phyloP scores from a whole-genome alignment of 1,140 invertebrate genomes.

The Stenopsyche tienmushanensis region DNA sequence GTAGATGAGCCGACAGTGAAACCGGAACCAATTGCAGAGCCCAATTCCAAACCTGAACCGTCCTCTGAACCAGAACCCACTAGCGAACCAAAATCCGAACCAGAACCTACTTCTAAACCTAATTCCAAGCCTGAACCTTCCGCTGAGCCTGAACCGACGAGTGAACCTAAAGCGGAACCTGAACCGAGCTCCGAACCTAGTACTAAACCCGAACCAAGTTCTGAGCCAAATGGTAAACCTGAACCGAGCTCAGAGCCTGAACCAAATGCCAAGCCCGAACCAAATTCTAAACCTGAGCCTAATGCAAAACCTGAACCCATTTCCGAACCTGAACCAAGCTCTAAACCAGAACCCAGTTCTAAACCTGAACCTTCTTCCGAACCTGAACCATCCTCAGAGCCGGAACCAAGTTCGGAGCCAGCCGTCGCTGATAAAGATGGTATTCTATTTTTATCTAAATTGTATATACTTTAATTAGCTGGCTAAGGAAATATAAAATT shows the following conservation, averaged over 20 bases:
- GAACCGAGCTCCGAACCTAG: conserved; percentile 51
- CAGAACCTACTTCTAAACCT: conserved; percentile 49
- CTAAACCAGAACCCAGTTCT: conserved; percentile 52
- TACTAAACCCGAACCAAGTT: conserved; percentile 48
- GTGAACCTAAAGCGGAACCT: conserved; percentile 49
- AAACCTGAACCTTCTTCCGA: conserved; percentile 50
- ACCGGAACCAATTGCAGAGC: conserved; percentile 43
- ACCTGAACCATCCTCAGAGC: conserved; percentile 51
- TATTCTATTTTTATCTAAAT: conserved; percentile 17
- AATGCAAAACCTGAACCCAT: conserved; percentile 46
- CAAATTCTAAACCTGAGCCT: conserved; percentile 46
- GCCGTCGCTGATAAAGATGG: conserved; percentile 30
- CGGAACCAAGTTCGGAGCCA: conserved; percentile 44
- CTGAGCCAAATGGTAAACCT: conserved; percentile 51
- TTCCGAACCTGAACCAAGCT: conserved; percentile 50
- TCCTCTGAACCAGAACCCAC: conserved; percentile 46
- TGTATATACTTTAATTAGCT: not conserved
- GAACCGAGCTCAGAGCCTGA: conserved; percentile 42
- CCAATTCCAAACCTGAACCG: conserved; percentile 43
- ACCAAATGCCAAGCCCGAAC: conserved; percentile 44
- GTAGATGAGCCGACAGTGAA: conserved; percentile 30
- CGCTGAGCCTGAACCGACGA: conserved; percentile 50
- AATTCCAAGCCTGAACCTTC: conserved; percentile 49
- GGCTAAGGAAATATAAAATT: not conserved
- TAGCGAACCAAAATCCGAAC: conserved; percentile 50